phyloP scores from a whole-genome alignment of 2,797 vertebrate species.

The Enteromius afrohamiltoni region DNA sequence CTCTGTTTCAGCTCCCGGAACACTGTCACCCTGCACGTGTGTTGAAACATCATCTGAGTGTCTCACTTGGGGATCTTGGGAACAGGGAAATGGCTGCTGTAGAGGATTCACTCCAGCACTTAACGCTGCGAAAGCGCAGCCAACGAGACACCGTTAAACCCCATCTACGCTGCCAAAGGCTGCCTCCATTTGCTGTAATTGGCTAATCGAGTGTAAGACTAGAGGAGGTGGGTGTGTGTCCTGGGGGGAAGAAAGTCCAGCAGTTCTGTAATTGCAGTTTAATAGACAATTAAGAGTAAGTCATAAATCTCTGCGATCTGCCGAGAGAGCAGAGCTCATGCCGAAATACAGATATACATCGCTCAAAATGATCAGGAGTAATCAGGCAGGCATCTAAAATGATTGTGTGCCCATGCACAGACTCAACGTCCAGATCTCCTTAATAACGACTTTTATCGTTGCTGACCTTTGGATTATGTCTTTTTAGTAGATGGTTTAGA shows the following conservation, averaged over 20 bases:
- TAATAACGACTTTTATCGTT: not conserved
- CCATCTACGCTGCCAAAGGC: not conserved
- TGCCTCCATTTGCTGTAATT: constrained; percentile 39
- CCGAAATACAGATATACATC: constrained; percentile 28
- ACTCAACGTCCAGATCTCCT: not conserved
- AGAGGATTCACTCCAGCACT: not conserved
- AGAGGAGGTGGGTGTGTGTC: constrained; percentile 60
- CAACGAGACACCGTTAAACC: not conserved
- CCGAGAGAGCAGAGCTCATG: constrained; percentile 54
- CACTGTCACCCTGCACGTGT: not conserved
- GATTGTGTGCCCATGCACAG: not conserved
- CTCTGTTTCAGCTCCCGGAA: not conserved
- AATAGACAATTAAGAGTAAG: constrained; percentile 82
- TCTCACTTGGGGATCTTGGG: not conserved
- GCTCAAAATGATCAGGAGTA: not conserved
- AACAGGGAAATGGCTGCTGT: not conserved
- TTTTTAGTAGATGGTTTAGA: not conserved
- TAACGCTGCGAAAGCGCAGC: not conserved
- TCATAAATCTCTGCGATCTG: constrained; percentile 77
- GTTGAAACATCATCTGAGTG: not conserved
- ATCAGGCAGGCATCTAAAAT: not conserved
- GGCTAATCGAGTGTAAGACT: constrained; percentile 51
- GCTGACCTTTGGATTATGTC: not conserved
- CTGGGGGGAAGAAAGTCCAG: constrained; percentile 66
- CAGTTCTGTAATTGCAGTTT: constrained; percentile 81